phyloP scores from a whole-genome alignment of 2,888 invertebrate genomes.

The Watsonalla binaria region DNA sequence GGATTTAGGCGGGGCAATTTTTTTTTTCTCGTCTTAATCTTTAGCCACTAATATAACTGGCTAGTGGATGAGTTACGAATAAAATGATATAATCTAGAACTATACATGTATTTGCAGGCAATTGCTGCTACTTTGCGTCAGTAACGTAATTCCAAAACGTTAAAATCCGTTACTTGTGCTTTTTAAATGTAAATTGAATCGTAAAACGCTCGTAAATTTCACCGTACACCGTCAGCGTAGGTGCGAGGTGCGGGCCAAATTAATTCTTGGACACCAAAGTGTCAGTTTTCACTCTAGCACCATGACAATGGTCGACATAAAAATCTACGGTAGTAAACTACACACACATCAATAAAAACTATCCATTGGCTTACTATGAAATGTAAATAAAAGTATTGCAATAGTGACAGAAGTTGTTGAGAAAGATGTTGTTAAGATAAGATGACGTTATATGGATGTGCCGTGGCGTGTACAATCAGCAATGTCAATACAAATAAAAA shows the following conservation, averaged over 20 bases:
- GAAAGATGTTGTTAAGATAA: not conserved
- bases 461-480: conserved; percentile 32
- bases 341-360: not conserved
- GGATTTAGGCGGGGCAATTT: too few relatives aligned
- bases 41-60: too few relatives aligned
- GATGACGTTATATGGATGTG: conserved; percentile 3
- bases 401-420: not conserved
- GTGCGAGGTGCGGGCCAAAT: conserved; percentile 28
- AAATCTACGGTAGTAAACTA: not conserved
- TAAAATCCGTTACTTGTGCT: conserved; percentile 49
- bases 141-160: conserved; percentile 35
- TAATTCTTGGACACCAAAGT: conserved; percentile 17
- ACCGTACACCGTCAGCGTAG: conserved; percentile 33
- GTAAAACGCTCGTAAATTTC: conserved; percentile 56
- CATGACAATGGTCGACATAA: conserved; percentile 18
- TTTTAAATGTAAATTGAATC: conserved; percentile 63
- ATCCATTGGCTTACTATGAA: not conserved
- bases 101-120: conserved; percentile 9
- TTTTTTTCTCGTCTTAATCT: too few relatives aligned
- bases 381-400: not conserved
- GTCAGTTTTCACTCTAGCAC: conserved; percentile 16
- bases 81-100: too few relatives aligned
- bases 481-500: conserved; percentile 21
- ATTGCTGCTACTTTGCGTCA: conserved; percentile 28
- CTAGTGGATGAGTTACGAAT: too few relatives aligned